Evolutionary conservation across 2,888 invertebrate genomes (phyloP), one percentile per base, ranked within the genome.

Genomic region (Ramazzottius varieornatus): DNA sequence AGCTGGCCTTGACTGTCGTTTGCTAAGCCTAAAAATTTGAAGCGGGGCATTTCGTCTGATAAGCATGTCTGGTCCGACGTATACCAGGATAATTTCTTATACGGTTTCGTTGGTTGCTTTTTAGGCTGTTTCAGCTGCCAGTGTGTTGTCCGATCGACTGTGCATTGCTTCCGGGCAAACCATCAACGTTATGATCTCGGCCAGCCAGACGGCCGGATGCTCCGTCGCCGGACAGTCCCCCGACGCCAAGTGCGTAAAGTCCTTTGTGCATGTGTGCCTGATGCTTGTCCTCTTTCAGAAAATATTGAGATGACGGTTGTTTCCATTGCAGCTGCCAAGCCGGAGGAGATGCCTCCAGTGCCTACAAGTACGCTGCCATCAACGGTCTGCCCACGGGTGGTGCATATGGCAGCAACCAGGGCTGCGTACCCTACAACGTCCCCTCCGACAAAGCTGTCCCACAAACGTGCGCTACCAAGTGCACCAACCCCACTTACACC

Each of bases 131-230:
- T 70, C 73, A 8, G 69, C 73, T 29, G 71, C 72, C 54, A 70
- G 71, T 1, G 73, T 73, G 1, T 72, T 73, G 2, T 71, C 73
- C 4, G 73, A 73, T 66, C 67, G 73, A 2, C 69, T 72, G 0
- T 73, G 73, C 67, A 73, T 73, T 66, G 71, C 71, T 63, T 70
- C 70, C 34, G 73, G 73, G 64, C 73, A 72, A 34, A 73, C 72
- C 2, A 46, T 66, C 33, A 46, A 66, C 32, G 46, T 65, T 8
- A 33, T 65, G 29, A 64, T 70, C 32, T 67, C 67, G 46, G 68
- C 32, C 2, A n/a, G 65, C 20, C 46, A 65, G 63, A 40, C 0
- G 68, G 70, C 67, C 32, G 33, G 20, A 4, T 54, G 54, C 29
- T 24, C 54, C 20, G 54, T 24, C 4, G 16, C 29, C n/a, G 29